Conservation (phyloP, 2,113 vertebrate species). For the Pseudorhombus dupliciocellatus region DNA sequence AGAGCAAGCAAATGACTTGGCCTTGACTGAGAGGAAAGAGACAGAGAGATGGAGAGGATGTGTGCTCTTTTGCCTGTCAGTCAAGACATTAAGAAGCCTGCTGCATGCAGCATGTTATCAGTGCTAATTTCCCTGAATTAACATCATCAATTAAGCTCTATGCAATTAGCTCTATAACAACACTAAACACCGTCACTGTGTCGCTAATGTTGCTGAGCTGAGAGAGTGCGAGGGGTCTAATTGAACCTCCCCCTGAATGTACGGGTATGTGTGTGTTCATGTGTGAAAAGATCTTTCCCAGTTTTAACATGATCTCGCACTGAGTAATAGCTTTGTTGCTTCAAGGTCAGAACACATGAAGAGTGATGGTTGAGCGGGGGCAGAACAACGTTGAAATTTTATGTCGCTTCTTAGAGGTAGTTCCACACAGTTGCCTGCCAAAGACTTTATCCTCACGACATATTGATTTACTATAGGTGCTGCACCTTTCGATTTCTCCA, state of each 20-base stretch:
- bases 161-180: constrained; percentile 95
- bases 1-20: constrained; percentile 65
- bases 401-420: constrained; percentile 34
- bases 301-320: constrained; percentile 41
- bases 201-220: constrained; percentile 91
- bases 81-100: constrained; percentile 73
- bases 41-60: constrained; percentile 60
- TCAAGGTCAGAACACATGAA: constrained; percentile 23
- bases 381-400: constrained; percentile 2
- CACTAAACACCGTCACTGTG: constrained; percentile 93
- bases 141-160: constrained; percentile 97
- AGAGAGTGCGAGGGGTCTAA: constrained; percentile 85
- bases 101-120: constrained; percentile 86
- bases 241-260: constrained; percentile 83
- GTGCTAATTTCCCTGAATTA: constrained; percentile 94
- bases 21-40: constrained; percentile 46
- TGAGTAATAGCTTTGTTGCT: constrained; percentile 18
- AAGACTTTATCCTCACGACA: constrained; percentile 54
- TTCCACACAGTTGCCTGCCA: constrained; percentile 52
- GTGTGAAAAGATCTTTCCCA: constrained; percentile 41
- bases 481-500: constrained; percentile 78
- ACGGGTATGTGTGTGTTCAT: constrained; percentile 16
- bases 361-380: constrained; percentile 1
- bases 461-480: constrained; percentile 76
- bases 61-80: constrained; percentile 70